A percentile compares a stretch with the other conserved stretches of the same genome.
phyloP scores from a whole-genome alignment of 2,797 vertebrate genomes.

The Benthosema pterotum region DNA sequence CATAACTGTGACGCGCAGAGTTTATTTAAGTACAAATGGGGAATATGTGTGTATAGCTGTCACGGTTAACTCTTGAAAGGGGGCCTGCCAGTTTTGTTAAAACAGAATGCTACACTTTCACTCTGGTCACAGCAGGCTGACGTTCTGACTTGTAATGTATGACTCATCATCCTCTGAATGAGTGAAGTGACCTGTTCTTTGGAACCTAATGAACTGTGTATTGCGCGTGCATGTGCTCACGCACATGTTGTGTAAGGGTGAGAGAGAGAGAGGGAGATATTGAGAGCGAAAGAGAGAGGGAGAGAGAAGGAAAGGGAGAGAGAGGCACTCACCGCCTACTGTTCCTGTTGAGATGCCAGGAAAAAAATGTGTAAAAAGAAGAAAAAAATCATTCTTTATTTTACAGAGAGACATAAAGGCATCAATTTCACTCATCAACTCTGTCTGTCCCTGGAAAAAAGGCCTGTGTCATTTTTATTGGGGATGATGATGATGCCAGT shows the following conservation, averaged over 20 bases:
- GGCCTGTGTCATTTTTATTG: conserved; percentile 46
- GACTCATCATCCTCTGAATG: conserved; percentile 54
- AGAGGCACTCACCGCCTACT: conserved; percentile 28
- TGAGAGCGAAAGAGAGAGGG: not conserved
- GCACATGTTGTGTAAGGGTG: not conserved
- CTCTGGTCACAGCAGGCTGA: conserved; percentile 32
- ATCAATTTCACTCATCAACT: conserved; percentile 57
- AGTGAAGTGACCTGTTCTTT: conserved; percentile 51
- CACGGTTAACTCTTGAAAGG: conserved; percentile 18
- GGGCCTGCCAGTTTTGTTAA: conserved; percentile 7
- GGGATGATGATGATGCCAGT: conserved; percentile 48
- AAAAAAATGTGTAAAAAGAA: conserved; percentile 20
- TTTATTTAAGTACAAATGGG: conserved; percentile 6
- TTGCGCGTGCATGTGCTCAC: not conserved
- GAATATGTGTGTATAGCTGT: conserved; percentile 13
- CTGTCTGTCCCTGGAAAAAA: conserved; percentile 35
- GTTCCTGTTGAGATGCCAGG: conserved; percentile 37
- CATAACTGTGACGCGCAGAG: conserved; percentile 5
- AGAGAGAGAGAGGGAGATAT: not conserved
- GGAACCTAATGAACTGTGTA: conserved; percentile 53
- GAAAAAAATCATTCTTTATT: too few relatives aligned
- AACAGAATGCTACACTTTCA: conserved; percentile 32
- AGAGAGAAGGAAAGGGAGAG: conserved; percentile 12
- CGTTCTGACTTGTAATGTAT: conserved; percentile 48
- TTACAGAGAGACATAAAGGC: conserved; percentile 56